Conservation (phyloP, 2,113 vertebrate genomes). For the Columba livia region DNA sequence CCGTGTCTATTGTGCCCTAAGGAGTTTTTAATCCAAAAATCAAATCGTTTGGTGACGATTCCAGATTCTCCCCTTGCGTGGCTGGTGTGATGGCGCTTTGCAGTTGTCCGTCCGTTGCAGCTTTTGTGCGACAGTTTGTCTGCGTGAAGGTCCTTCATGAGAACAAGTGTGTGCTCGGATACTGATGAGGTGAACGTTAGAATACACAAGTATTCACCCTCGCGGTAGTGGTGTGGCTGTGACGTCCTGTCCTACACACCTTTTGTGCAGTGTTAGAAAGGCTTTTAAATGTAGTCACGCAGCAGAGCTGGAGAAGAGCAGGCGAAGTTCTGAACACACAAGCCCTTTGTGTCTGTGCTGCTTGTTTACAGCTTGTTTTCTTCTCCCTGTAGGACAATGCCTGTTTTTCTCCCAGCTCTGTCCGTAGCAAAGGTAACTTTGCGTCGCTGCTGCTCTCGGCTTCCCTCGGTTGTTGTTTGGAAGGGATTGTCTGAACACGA, state of each 20-base stretch:
- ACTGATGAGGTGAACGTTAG: fast-evolving
- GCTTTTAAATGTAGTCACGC: background rate
- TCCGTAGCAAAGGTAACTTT: background rate
- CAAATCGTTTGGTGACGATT: fast-evolving
- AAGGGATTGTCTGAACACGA: background rate
- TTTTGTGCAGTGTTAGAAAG: background rate
- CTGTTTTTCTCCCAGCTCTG: background rate
- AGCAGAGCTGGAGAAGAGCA: background rate
- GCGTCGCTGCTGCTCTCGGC: background rate
- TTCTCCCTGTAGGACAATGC: background rate
- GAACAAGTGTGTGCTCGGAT: background rate
- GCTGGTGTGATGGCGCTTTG: background rate
- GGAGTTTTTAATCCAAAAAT: fast-evolving
- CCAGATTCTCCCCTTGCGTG: background rate
- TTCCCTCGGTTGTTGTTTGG: background rate
- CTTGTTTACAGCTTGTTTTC: background rate
- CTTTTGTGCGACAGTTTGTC: background rate
- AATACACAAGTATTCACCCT: background rate
- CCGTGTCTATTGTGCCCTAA: background rate
- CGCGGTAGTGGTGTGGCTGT: fast-evolving
- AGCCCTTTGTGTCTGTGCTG: background rate
- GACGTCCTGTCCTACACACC: background rate
- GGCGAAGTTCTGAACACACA: background rate
- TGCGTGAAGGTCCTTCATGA: background rate
- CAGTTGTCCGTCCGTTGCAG: fast-evolving